Base-by-base conservation (phyloP, 2,888 invertebrate species). In the Phasia obesa region DNA sequence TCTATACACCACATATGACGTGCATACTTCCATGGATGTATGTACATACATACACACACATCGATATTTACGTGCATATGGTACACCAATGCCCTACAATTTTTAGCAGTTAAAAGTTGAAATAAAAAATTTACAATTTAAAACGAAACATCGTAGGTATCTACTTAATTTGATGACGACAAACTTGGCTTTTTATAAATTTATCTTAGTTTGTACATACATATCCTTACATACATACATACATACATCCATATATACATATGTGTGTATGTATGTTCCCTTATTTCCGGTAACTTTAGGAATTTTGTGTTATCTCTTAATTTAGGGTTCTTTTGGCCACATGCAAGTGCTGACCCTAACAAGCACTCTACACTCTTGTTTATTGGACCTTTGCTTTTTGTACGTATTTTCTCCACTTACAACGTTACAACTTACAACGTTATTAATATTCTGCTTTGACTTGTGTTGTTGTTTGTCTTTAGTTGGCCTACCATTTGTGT, bases 311-410 rank as follows among this genome's bases (percentile, higher is more conserved):
- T n/a, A n/a, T n/a, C n/a, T n/a, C n/a, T n/a, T n/a, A n/a, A n/a
- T n/a, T n/a, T n/a, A n/a, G n/a, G n/a, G n/a, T 67, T 15, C 42
- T 42, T 42, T 11, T 42, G 42, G 5, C n/a, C 2, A 42, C 35
- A n/a, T n/a, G n/a, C n/a, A n/a, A n/a, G n/a, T n/a, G n/a, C n/a
- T n/a, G n/a, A 42, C n/a, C 15, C 42, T 42, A 5, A 0, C 4
- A n/a, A 42, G 11, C 42, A 42, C 15, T 42, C 53, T 47, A 31
- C 31, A 3, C 35, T 11, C n/a, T 53, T 77, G 71, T 71, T 53
- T 65, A 65, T 76, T 81, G 65, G 76, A 65, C 74, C 74, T 80
- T 64, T 27, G 38, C 25, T 69, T n/a, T 17, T 11, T 27, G 17
- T n/a, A 21, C 13, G 1, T 21, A 19, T 2, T 17, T 23, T 38